phyloP scores from a whole-genome alignment of 1,140 invertebrate species.

The Pectinophora gossypiella region DNA sequence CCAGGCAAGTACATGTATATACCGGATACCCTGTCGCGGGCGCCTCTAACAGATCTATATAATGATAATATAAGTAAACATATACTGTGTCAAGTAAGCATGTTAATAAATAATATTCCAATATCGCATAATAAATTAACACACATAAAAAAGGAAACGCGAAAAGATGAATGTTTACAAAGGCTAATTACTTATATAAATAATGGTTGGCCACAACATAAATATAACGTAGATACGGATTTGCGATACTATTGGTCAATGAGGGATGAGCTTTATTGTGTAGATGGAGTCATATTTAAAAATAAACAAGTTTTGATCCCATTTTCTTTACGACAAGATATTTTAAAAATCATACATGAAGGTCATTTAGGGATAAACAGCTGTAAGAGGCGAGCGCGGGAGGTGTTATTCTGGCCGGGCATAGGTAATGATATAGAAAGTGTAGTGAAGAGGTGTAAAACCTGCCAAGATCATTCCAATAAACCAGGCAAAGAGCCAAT shows the following conservation, averaged over 20 bases:
- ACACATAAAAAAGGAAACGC: constrained; percentile 8
- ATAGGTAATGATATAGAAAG: constrained; percentile 29
- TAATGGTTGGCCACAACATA: constrained; percentile 12
- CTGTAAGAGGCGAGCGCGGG: constrained; percentile 35
- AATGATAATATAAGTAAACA: constrained; percentile 8
- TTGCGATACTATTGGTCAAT: constrained; percentile 9
- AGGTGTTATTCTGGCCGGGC: constrained; percentile 46
- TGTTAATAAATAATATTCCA: constrained; percentile 10
- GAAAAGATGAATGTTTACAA: constrained; percentile 3
- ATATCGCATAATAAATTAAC: constrained; percentile 11
- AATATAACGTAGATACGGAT: constrained; percentile 5
- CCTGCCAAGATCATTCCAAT: constrained; percentile 13
- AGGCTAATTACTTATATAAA: constrained; percentile 8
- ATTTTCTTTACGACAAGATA: not conserved
- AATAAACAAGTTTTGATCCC: constrained; percentile 6
- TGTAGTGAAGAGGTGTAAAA: constrained; percentile 25
- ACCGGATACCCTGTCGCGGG: constrained; percentile 51
- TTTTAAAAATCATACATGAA: constrained; percentile 28
- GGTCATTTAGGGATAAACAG: constrained; percentile 47
- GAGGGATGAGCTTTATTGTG: constrained; percentile 10
- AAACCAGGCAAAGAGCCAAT: constrained; percentile 8
- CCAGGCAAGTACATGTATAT: constrained; percentile 51
- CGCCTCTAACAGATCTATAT: constrained; percentile 11
- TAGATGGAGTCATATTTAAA: constrained; percentile 10
- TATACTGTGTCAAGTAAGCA: constrained; percentile 6